These are phyloP conservation scores for Paedocypris micromegethes DNA, from an alignment of 2,797 vertebrate species.

Conservation along the genomic window DNA sequence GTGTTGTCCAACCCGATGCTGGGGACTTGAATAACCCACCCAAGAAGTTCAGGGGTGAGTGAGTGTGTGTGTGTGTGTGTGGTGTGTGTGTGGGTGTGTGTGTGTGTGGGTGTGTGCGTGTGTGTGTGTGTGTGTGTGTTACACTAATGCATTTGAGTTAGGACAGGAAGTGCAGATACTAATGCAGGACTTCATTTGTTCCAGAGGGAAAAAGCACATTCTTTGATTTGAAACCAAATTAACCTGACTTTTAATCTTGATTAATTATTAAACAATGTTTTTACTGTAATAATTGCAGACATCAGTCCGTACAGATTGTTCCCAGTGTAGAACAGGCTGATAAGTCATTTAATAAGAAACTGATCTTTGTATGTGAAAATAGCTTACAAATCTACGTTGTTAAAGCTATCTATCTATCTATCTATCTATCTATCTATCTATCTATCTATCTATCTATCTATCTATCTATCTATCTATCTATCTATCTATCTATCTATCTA, in stretches of 20 bases:
- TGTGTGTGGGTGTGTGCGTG: constrained; percentile 31
- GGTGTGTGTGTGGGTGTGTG: constrained; percentile 26
- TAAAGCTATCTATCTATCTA: too few relatives aligned
- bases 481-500: too few relatives aligned
- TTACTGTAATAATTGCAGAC: too few relatives aligned
- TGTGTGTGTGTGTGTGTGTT: constrained; percentile 30
- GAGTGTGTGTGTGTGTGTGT: constrained; percentile 32
- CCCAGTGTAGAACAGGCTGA: not conserved
- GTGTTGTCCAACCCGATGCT: constrained; percentile 95
- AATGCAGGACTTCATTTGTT: constrained; percentile 48
- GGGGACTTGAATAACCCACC: constrained; percentile 97
- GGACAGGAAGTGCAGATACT: constrained; percentile 62
- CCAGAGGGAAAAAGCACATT: constrained; percentile 35
- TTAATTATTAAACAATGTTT: too few relatives aligned
- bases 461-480: too few relatives aligned
- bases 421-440: too few relatives aligned
- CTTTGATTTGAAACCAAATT: constrained; percentile 26
- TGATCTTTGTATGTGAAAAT: too few relatives aligned
- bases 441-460: too few relatives aligned
- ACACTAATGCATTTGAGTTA: constrained; percentile 60
- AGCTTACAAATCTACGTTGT: too few relatives aligned
- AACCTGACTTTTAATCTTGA: too few relatives aligned
- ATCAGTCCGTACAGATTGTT: not conserved
- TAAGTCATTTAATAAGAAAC: not conserved
- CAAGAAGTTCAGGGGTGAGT: constrained; percentile 96